Base-by-base conservation (phyloP, 2,888 invertebrate genomes). In the Lomographa bimaculata region DNA sequence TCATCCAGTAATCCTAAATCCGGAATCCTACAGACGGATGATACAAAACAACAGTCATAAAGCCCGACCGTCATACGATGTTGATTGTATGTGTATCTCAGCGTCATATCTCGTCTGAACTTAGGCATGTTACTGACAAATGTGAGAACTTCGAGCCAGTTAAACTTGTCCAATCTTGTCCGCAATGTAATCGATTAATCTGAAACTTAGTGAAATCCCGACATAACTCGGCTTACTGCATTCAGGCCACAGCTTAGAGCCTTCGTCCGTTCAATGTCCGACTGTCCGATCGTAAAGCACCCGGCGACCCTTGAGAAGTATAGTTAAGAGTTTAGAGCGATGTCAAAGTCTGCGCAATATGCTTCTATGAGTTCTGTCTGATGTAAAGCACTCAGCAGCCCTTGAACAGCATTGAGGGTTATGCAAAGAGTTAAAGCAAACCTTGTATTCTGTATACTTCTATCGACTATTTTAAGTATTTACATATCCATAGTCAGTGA, bases 161-260 rank as follows among this genome's bases (percentile, higher is more conserved):
- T 72, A 57, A 80, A 84, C 71, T 81, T 76, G 61, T 55, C 69
- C 74, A 70, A 76, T 75, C 71, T 73, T 64, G 54, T 64, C 75
- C 75, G 61, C 66, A 71, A 53, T 61, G 62, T 66, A 68, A 77
- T 78, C 76, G 75, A 82, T 84, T 81, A 79, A 79, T 77, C 69
- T 57, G 40, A 74, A 79, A 79, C 78, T 82, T 72, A 30, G 60
- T 23, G 58, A 61, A 62, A 64, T 68, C 71, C 67, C 63, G 63
- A 69, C 61, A 60, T 61, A 28, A 20, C 64, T 70, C 64, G 26
- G 59, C 54, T 12, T 14, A 21, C 6, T 6, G 17, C 20, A 24
- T 26, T 50, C 38, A 35, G 44, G 39, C 38, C 46, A 42, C 52
- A 53, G 45, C 50, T 55, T 53, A 30, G 10, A 20, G 24, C 27